These are phyloP conservation scores for Siderastrea radians DNA, from an alignment of 92 coral and sea anemone species.

Conservation along the genomic window DNA sequence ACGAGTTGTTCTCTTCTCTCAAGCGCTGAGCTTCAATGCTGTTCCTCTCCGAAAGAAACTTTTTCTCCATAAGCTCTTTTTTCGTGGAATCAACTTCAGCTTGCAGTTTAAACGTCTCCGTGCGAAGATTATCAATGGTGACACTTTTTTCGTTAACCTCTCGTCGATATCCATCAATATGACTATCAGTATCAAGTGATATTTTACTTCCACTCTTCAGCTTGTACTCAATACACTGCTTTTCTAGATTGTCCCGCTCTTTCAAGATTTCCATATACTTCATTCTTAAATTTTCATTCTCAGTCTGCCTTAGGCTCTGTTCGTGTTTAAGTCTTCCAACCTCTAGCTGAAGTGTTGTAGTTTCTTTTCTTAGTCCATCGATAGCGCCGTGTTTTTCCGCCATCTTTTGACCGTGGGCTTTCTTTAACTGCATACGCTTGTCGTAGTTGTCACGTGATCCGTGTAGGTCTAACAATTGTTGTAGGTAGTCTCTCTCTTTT, in stretches of 20 bases:
- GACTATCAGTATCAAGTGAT: background rate
- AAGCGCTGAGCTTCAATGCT: background rate
- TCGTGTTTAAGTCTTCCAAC: background rate
- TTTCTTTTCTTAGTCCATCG: background rate
- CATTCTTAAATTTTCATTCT: background rate
- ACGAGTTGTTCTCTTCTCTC: background rate
- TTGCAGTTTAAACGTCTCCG: conserved; percentile 17
- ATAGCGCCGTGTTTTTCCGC: conserved; percentile 11
- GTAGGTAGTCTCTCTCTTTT: conserved; percentile 38
- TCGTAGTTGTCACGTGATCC: conserved; percentile 10
- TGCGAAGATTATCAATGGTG: conserved; percentile 40
- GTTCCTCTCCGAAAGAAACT: background rate
- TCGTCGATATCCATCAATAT: conserved; percentile 25
- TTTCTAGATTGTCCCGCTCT: conserved; percentile 7
- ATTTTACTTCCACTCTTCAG: background rate
- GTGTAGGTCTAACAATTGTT: conserved; percentile 8
- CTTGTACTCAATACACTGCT: background rate
- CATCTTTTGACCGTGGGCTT: background rate
- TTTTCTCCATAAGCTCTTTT: background rate
- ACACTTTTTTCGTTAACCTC: conserved; percentile 26
- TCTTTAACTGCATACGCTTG: background rate
- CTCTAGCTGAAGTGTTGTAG: background rate
- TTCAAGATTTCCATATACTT: conserved; percentile 12
- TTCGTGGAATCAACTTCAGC: conserved; percentile 23
- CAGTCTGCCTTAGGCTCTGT: background rate